These are phyloP conservation scores for Gryllus bimaculatus DNA, from an alignment of 1,140 invertebrate species.

Conservation along the genomic window DNA sequence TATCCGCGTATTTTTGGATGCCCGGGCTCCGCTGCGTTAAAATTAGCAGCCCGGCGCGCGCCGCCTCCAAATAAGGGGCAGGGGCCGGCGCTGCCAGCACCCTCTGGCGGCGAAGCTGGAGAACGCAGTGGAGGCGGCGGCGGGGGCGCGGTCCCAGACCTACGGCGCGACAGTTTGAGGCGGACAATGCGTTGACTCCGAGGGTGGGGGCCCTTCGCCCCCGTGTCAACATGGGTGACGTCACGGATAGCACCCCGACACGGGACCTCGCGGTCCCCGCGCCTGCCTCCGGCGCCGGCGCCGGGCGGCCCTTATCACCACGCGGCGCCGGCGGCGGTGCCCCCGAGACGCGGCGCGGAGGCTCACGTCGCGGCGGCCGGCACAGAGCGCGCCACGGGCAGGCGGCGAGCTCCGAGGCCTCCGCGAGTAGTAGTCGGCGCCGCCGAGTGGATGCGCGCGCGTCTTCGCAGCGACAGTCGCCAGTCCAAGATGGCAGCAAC, in stretches of 20 bases:
- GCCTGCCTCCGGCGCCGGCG: conserved; percentile 8
- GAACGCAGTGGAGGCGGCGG: background rate
- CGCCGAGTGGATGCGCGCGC: conserved; percentile 17
- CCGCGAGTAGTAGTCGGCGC: background rate
- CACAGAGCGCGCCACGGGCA: background rate
- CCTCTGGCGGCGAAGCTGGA: background rate
- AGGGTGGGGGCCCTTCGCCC: background rate
- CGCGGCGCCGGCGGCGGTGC: too few species aligned
- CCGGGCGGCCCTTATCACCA: too few species aligned
- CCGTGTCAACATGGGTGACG: background rate
- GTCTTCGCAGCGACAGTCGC: conserved; percentile 12
- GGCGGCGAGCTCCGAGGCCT: too few species aligned
- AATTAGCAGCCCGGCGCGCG: background rate
- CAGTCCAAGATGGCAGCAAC: conserved; percentile 24
- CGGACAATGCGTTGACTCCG: background rate
- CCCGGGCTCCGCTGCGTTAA: background rate
- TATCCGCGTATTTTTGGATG: background rate
- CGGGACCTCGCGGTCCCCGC: conserved; percentile 14
- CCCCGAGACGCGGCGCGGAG: background rate
- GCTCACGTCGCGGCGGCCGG: conserved; percentile 1
- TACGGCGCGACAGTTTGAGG: background rate
- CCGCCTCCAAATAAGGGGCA: conserved; percentile 9
- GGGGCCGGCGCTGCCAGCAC: background rate
- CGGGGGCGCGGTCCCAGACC: background rate
- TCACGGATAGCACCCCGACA: background rate